Base-by-base conservation (phyloP, 2,113 vertebrate genomes). In the Crotophaga sulcirostris region DNA sequence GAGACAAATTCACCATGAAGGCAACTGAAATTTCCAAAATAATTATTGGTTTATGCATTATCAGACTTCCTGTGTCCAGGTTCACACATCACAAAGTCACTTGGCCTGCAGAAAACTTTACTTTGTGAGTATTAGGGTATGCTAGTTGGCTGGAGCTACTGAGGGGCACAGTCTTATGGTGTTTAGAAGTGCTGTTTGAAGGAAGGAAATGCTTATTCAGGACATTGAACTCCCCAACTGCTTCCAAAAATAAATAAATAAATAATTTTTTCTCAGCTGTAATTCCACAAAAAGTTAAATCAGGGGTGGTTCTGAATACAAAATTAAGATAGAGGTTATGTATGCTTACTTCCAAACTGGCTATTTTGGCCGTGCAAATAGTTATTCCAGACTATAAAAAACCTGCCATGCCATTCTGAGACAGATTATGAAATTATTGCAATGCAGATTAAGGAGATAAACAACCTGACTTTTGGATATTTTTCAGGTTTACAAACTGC, bases 81-180 rank as follows among this genome's bases (percentile, higher is more conserved):
- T 67, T 63, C 33, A 70, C 34, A 26, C 6, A 13, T 25, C 19
- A 38, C 19, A 42, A 60, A 66, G 44, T 51, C 36, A 15, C 0
- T 0, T 67, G 42, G 3, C 12, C 54, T 82, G 56, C 49, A 59
- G 11, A 79, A 82, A 69, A 33, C 8, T 36, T 13, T 69, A 8
- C 14, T 54, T 25, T 75, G 23, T 7, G 4, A 29, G 3, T 7
- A 33, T 0, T 59, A 13, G 6, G 11, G 7, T 13, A 16, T 59
- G 34, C 16, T 69, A 63, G 23, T 31, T 62, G 52, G 25, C 31
- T 36, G 55, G 13, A 87, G 31, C 3, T 59, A 26, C 7, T 2
- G 3, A 19, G 24, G n/a, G 31, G 14, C 52, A 59, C 3, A 47
- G 7, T 17, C 21, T 77, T 51, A 29, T 1, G 3, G 4, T 69